Conservation (phyloP, 1,140 invertebrate genomes). For the Bombyx mandarina region DNA sequence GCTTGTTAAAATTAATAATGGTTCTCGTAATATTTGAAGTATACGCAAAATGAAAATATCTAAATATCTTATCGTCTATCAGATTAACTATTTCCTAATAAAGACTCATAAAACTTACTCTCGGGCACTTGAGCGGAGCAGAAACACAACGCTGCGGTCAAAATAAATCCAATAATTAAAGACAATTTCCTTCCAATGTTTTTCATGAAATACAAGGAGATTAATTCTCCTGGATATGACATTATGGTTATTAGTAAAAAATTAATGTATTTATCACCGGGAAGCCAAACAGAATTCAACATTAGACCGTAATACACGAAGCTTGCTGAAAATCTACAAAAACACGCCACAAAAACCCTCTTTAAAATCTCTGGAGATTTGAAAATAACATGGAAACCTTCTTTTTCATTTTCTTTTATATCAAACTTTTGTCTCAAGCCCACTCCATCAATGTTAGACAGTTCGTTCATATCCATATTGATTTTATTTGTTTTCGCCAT, state of each 20-base stretch:
- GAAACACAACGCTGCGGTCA: too few relatives aligned
- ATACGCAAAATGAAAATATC: too few relatives aligned
- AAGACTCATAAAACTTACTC: too few relatives aligned
- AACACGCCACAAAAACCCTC: constrained; percentile 50
- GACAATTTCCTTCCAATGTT: background rate
- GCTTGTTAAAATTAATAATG: too few relatives aligned
- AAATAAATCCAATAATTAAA: too few relatives aligned
- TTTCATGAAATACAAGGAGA: constrained; percentile 62
- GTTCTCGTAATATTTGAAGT: too few relatives aligned
- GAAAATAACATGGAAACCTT: constrained; percentile 40
- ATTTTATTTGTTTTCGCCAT: constrained; percentile 40
- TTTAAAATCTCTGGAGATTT: constrained; percentile 47
- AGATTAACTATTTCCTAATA: too few relatives aligned
- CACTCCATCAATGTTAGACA: constrained; percentile 30
- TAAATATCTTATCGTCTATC: too few relatives aligned
- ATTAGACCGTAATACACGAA: constrained; percentile 86
- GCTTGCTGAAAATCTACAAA: constrained; percentile 78
- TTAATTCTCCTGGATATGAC: constrained; percentile 79
- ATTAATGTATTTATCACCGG: constrained; percentile 78
- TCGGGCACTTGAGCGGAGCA: too few relatives aligned
- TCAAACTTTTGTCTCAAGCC: constrained; percentile 40
- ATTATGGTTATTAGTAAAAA: constrained; percentile 77
- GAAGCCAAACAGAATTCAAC: constrained; percentile 80
- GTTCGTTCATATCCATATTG: constrained; percentile 27
- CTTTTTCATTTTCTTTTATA: constrained; percentile 38